Percentiles rank a stretch among this genome's conserved stretches.
Evolutionary conservation across 2,797 vertebrate species (phyloP).

Genomic region (Ctenosaura bakeri): DNA sequence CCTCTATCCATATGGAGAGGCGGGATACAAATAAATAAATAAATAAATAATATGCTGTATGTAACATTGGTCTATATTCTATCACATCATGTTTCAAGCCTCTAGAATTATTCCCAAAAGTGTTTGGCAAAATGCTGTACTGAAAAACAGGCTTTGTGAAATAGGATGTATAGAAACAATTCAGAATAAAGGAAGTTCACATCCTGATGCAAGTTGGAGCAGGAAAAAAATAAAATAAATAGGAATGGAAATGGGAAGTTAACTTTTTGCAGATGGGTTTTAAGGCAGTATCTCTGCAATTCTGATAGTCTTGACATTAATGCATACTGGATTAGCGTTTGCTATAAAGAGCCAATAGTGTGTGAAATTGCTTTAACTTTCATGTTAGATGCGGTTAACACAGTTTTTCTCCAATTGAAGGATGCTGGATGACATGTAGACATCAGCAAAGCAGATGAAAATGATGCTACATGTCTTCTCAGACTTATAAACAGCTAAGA

Average conservation of each 20-base stretch:
- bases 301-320: constrained; percentile 33
- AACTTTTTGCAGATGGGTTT: constrained; percentile 17
- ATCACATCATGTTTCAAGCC: neutral
- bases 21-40: too few relatives aligned
- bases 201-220: neutral
- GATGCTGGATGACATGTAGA: neutral
- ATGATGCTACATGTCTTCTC: neutral
- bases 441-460: neutral
- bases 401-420: neutral
- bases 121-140: neutral
- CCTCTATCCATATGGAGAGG: too few relatives aligned
- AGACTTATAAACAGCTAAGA: constrained; percentile 4
- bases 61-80: neutral
- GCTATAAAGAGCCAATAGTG: constrained; percentile 35
- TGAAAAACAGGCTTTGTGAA: neutral
- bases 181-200: neutral
- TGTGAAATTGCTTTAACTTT: constrained; percentile 36
- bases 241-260: constrained; percentile 13
- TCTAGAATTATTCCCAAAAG: neutral
- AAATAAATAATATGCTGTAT: neutral
- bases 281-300: constrained; percentile 20
- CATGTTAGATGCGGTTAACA: neutral
- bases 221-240: neutral
- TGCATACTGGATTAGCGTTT: constrained; percentile 22
- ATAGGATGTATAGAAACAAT: neutral